Base-by-base conservation (phyloP, 2,113 vertebrate species). In the Sturnus vulgaris region DNA sequence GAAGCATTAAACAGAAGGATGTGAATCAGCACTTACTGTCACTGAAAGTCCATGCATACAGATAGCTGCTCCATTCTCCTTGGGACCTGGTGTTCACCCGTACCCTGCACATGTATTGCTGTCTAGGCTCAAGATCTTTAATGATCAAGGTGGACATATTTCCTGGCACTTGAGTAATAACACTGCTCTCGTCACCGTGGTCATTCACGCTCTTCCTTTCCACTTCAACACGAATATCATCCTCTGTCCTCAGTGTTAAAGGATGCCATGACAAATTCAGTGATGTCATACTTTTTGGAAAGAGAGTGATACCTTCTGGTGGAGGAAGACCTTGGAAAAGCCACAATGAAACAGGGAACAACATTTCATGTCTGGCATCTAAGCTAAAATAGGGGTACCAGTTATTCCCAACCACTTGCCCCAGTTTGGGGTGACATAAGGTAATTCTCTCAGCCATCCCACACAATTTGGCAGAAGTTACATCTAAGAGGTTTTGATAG, bases 41-140 rank as follows among this genome's bases (percentile, higher is more conserved):
- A 15, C 99, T 99, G 56, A 98, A 98, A 37, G 99, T 99, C 99
- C 99, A 99, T 11, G 98, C 98, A 6, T 93, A 97, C 33, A 98
- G 95, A 30, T 97, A 97, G 81, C 98, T 97, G 88, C 98, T 98
- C 98, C 98, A 98, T 84, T 98, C 98, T 73, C 98, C 98, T 60
- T 97, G 96, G 30, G 97, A 97, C 42, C 96, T 98, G 92, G 97
- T 98, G 81, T 98, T 98, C 55, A 98, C 97, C 70, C 98, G 95
- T 57, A 98, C 98, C 72, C 97, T 96, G 84, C 98, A 98, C 88
- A 97, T 76, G 25, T 99, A 99, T 61, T 98, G 97, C 94, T 98
- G 97, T 91, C 98, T 98, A 91, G 98, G 98, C 60, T 97, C 94
- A 76, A 99, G 97, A 40, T 96, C 90, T 46, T 94, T 97, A 69